These are phyloP conservation scores for Orthonyx spaldingii DNA, from an alignment of 2,113 vertebrate species.

Conservation along the genomic window DNA sequence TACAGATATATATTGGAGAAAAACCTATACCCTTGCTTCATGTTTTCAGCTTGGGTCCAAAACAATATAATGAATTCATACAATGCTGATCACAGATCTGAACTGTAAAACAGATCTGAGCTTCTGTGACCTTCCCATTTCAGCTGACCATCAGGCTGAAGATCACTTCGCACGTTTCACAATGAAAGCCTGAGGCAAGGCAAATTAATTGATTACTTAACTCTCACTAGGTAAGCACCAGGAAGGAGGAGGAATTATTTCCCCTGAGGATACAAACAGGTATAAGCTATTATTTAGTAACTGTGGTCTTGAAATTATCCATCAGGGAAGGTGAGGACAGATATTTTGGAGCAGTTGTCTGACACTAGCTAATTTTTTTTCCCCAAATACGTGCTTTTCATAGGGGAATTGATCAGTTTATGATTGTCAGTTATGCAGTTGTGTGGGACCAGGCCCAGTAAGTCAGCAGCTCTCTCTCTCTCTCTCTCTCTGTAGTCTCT, in stretches of 20 bases:
- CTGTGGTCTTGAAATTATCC: background rate
- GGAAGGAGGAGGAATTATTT: background rate
- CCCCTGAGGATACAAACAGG: background rate
- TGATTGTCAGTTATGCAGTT: background rate
- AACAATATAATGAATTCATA: background rate
- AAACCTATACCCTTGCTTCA: background rate
- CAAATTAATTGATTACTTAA: background rate
- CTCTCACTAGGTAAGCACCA: background rate
- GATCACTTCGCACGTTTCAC: background rate
- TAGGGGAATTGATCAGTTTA: background rate
- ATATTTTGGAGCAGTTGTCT: background rate
- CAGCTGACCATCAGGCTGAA: background rate
- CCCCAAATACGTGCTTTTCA: background rate
- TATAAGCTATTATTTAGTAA: background rate
- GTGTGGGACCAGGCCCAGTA: background rate
- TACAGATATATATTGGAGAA: background rate
- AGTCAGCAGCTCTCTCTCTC: background rate
- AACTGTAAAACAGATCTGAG: background rate
- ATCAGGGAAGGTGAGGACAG: background rate
- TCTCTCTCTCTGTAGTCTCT: background rate
- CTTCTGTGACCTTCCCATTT: background rate
- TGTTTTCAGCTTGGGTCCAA: background rate
- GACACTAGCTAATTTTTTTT: background rate
- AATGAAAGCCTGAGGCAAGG: rapidly evolving
- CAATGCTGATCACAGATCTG: background rate